Base-by-base conservation (phyloP, 2,113 vertebrate genomes). In the Orycteropus afer region DNA sequence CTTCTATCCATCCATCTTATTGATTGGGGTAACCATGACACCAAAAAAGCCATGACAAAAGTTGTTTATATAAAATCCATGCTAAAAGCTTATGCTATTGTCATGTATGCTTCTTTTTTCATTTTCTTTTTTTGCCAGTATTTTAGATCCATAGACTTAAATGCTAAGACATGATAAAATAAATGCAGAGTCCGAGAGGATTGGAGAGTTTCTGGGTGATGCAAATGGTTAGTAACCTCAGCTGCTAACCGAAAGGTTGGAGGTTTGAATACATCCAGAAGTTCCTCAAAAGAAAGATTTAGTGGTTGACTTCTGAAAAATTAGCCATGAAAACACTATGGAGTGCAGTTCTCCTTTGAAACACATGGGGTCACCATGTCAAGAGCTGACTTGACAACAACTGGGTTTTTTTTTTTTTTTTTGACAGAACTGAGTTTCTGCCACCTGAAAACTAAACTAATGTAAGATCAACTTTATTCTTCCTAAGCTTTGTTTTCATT, bases 1-100 rank as follows among this genome's bases (percentile, higher is more conserved):
- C 88, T n/a, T 92, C 45, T 15, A 32, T 97, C 96, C 86, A 97
- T 97, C 95, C 86, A 97, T 97, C 95, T 97, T 93, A 91, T 20
- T 93, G 97, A 96, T 91, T 91, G 49, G 83, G 42, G 47, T 86
- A 91, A 59, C 85, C 65, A 40, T 91, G 96, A 96, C 96, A 96
- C 81, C 61, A 81, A 94, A 95, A 93, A 95, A 92, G 93, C 95
- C 95, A 86, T 71, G 69, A 51, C 53, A 73, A 89, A 95, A 13
- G 23, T 14, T 89, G 42, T 79, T 97, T 80, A 86, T 88, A 89
- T 92, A 94, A 92, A 95, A 90, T 8, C 9, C 17, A 25, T 67
- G 63, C 88, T 86, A 49, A 93, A 57, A 96, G 55, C 42, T 88
- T 73, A 40, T 25, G 49, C 61, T 40, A 12, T 71, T 86, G 90